These are phyloP conservation scores for Drosophila tropicalis DNA, from an alignment of 1,140 invertebrate genomes.

Conservation along the genomic window DNA sequence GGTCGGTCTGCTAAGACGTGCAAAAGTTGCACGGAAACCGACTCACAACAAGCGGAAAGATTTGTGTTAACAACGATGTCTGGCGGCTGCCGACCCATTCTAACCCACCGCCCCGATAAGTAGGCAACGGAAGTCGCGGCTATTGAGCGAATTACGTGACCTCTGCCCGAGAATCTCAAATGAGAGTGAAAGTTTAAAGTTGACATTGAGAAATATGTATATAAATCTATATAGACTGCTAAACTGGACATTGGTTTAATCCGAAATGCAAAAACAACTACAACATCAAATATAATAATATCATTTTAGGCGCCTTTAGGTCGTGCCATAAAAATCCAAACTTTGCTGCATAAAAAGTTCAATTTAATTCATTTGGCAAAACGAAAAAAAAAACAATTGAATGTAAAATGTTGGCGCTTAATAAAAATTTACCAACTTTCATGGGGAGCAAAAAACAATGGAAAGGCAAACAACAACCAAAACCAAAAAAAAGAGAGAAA, in stretches of 20 bases:
- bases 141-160: conserved; percentile 78
- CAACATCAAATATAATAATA: conserved; percentile 25
- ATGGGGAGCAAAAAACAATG: conserved; percentile 34
- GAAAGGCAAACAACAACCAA: conserved; percentile 19
- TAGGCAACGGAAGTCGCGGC: conserved; percentile 70
- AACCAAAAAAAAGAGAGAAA: conserved; percentile 50
- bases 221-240: conserved; percentile 64
- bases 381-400: conserved; percentile 53
- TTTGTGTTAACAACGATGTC: conserved; percentile 67
- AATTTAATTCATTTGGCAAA: conserved; percentile 71
- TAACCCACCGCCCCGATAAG: conserved; percentile 29
- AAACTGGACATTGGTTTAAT: conserved; percentile 70
- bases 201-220: conserved; percentile 48
- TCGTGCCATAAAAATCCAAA: conserved; percentile 62
- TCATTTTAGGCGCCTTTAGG: conserved; percentile 68
- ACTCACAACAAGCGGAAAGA: conserved; percentile 78
- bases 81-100: not conserved
- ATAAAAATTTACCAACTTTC: conserved; percentile 67
- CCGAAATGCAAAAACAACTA: conserved; percentile 36
- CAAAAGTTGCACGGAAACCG: conserved; percentile 67
- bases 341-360: conserved; percentile 76
- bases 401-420: conserved; percentile 77
- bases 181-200: conserved; percentile 6
- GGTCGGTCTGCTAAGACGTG: conserved; percentile 24
- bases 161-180: conserved; percentile 18